These are phyloP conservation scores for Petromus typicus DNA, from an alignment of 2,113 vertebrate species.

Conservation along the genomic window DNA sequence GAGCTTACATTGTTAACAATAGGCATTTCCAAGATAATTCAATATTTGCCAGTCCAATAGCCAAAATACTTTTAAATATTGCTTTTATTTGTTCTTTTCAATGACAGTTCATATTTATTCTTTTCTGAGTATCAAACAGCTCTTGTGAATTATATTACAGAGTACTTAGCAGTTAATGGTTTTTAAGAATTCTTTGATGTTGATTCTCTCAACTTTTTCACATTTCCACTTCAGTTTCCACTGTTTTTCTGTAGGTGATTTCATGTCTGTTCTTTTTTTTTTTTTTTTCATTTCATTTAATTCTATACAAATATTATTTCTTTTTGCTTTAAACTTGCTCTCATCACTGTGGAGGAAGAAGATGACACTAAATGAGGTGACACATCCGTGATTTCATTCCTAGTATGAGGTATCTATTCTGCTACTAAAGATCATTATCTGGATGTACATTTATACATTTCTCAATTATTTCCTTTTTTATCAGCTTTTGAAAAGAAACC, in stretches of 20 bases:
- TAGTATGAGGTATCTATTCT: neutral
- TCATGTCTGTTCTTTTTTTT: neutral
- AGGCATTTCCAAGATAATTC: neutral
- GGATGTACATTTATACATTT: neutral
- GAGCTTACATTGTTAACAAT: neutral
- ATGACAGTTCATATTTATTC: neutral
- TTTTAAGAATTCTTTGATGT: too few relatives aligned
- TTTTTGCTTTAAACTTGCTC: neutral
- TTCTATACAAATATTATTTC: neutral
- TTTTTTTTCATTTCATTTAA: neutral
- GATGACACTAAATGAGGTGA: neutral
- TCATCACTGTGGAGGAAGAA: neutral
- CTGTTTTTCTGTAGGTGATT: neutral
- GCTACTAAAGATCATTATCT: constrained; percentile 2
- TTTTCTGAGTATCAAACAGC: too few relatives aligned
- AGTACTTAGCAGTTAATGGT: neutral
- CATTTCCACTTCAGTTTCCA: neutral
- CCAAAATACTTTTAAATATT: neutral
- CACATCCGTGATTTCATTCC: neutral
- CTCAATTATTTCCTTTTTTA: neutral
- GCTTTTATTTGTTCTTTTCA: neutral
- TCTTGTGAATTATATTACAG: neutral
- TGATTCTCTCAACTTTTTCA: neutral
- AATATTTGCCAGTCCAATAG: neutral
- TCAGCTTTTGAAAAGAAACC: neutral